Evolutionary conservation across 23 tunicate genomes (phyloP).

Genomic region (Oikopleura dioica): DNA sequence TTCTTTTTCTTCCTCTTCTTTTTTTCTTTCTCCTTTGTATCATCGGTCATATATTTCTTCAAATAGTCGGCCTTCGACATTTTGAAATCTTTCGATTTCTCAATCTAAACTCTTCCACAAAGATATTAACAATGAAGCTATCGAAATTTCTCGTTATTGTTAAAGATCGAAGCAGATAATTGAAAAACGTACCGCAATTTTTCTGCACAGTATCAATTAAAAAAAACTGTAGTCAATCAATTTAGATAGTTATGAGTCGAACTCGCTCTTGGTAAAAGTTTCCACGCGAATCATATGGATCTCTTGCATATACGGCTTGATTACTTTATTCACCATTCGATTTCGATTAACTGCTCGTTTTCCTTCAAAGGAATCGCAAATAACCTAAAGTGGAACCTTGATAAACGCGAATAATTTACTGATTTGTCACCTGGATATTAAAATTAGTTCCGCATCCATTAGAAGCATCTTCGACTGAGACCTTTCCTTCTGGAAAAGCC

Average conservation of each 20-base stretch:
- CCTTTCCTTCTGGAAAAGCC: background rate
- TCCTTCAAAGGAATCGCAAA: background rate
- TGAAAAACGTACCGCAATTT: background rate
- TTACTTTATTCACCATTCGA: constrained; percentile 1
- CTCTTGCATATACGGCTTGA: background rate
- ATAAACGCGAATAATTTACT: no score
- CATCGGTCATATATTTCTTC: background rate
- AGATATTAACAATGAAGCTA: background rate
- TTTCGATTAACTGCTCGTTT: constrained; percentile 12
- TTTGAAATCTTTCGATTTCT: background rate
- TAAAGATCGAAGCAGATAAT: background rate
- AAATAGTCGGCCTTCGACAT: constrained; percentile 6
- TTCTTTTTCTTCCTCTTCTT: background rate
- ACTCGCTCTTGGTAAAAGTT: background rate
- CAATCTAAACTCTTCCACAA: background rate
- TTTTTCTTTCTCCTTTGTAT: background rate
- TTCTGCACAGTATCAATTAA: no score
- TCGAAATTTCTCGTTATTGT: no score
- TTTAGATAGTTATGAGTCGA: background rate
- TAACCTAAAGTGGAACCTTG: constrained; percentile 2
- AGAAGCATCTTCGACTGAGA: background rate
- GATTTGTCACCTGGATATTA: constrained; percentile 3
- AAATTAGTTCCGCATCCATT: constrained; percentile 4
- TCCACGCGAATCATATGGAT: background rate
- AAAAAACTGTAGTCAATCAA: no score